Evolutionary conservation across 2,888 invertebrate species (phyloP).

Genomic region (Heliconius charithonia): DNA sequence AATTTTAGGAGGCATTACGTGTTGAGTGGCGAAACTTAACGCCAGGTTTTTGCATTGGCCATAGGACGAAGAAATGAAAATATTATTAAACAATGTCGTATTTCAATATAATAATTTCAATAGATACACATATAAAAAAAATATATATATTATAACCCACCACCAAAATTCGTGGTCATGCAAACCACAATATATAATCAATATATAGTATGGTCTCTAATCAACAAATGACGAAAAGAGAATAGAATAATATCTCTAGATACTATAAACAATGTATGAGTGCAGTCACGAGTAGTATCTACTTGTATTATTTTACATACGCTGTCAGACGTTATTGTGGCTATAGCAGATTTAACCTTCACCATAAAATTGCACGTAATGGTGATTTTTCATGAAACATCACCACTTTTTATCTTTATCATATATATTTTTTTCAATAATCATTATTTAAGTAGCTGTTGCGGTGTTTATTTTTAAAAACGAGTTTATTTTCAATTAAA

Average conservation of each 20-base stretch:
- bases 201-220: neutral
- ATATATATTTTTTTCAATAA: neutral
- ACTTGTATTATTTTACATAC: conserved; percentile 15
- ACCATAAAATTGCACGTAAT: conserved; percentile 22
- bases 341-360: conserved; percentile 20
- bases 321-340: conserved; percentile 3
- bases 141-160: neutral
- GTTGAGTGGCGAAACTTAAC: too few relatives aligned
- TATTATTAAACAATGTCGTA: too few relatives aligned
- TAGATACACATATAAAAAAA: too few relatives aligned
- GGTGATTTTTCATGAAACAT: neutral
- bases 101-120: too few relatives aligned
- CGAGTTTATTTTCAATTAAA: too few relatives aligned
- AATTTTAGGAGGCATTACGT: too few relatives aligned
- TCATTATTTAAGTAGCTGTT: neutral
- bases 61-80: too few relatives aligned
- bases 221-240: neutral
- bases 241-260: conserved; percentile 11
- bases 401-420: conserved; percentile 18
- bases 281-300: conserved; percentile 6
- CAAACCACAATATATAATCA: neutral
- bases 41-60: too few relatives aligned
- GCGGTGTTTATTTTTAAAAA: neutral
- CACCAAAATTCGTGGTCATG: neutral
- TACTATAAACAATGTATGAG: conserved; percentile 8